A percentile compares a stretch with the other conserved stretches of the same genome.
Conservation (phyloP, 2,113 vertebrate species). For the Thomomys bottae region DNA sequence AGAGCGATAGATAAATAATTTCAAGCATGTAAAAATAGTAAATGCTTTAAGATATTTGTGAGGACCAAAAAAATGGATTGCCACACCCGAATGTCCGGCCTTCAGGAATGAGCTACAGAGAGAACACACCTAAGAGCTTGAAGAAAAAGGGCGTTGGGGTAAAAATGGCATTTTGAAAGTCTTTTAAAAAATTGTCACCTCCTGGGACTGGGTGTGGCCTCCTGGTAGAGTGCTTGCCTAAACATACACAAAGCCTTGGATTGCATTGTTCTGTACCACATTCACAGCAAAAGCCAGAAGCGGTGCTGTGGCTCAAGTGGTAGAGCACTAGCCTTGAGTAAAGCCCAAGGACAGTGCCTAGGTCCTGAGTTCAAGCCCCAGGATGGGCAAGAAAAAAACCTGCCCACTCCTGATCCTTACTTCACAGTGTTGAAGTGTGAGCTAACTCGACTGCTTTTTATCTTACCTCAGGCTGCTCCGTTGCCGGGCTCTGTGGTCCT, state of each 20-base stretch:
- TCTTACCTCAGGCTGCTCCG: too few species aligned
- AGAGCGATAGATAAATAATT: neutral
- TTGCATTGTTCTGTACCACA: too few species aligned
- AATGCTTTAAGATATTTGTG: neutral
- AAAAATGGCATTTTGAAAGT: neutral
- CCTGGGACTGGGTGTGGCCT: too few species aligned
- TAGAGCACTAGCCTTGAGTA: too few species aligned
- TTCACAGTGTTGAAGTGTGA: neutral
- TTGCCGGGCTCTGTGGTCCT: too few species aligned
- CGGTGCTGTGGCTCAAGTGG: too few species aligned
- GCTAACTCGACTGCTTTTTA: constrained; percentile 34
- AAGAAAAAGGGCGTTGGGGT: neutral
- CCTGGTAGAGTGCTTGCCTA: too few species aligned
- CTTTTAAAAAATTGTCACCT: neutral
- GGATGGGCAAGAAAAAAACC: too few species aligned
- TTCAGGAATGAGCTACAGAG: neutral
- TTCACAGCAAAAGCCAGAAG: too few species aligned
- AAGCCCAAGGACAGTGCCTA: too few species aligned
- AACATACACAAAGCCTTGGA: too few species aligned
- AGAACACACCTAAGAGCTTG: neutral
- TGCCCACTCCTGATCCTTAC: neutral
- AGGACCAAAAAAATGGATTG: neutral
- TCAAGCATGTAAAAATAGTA: neutral
- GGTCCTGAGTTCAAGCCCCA: too few species aligned
- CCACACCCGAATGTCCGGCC: neutral